Conservation (phyloP, 2,888 invertebrate species). For the Ecdyonurus torrentis region DNA sequence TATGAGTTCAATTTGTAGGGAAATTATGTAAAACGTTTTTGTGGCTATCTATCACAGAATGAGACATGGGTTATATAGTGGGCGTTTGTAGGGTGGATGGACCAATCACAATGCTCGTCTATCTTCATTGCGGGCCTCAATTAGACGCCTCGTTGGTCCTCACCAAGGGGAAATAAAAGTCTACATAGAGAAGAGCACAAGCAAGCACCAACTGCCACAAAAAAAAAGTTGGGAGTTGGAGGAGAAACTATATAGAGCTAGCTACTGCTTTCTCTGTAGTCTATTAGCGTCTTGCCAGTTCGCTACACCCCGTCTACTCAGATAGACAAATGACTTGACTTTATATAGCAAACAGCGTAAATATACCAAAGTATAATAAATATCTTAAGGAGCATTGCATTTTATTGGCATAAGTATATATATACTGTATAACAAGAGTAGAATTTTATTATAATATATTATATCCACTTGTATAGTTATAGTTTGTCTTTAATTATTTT, state of each 20-base stretch:
- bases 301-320: neutral
- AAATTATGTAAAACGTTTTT: neutral
- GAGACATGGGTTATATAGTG: neutral
- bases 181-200: neutral
- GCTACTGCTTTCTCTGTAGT: neutral
- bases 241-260: neutral
- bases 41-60: neutral
- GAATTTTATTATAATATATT: too few relatives aligned
- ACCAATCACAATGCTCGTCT: slow-evolving; percentile 46
- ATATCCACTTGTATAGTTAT: too few relatives aligned
- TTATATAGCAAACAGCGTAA: neutral
- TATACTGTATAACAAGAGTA: too few relatives aligned
- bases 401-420: too few relatives aligned
- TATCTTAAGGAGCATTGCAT: neutral
- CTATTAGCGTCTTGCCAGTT: neutral
- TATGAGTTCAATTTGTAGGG: neutral
- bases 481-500: too few relatives aligned
- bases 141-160: slow-evolving; percentile 47
- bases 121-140: slow-evolving; percentile 52
- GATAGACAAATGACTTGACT: neutral
- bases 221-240: too few relatives aligned
- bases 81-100: slow-evolving; percentile 24
- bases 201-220: too few relatives aligned
- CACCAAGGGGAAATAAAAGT: neutral
- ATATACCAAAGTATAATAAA: neutral